phyloP scores from a whole-genome alignment of 2,113 vertebrate genomes.

The western clawed frog (Xenopus tropicalis) region UCB_Xtro_10.0 CM004446.2:102028501-102029000 shows the following conservation, averaged over 20 bases:
- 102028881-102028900: constrained; percentile 35
- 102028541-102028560: constrained; percentile 65
- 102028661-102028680: constrained; percentile 71
- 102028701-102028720: constrained; percentile 68
- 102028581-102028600: constrained; percentile 64
- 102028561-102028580: constrained; percentile 58
- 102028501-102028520: constrained; percentile 55
- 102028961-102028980: constrained; percentile 12
- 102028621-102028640: constrained; percentile 72
- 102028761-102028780: constrained; percentile 65
- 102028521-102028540: constrained; percentile 64
- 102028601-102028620: constrained; percentile 65
- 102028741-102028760: constrained; percentile 69
- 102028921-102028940: constrained; percentile 41
- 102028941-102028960: constrained; percentile 31
- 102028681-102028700: constrained; percentile 74
- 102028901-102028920: constrained; percentile 21
- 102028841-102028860: constrained; percentile 28
- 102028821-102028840: constrained; percentile 33
- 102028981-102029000: not conserved
- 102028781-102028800: constrained; percentile 61
- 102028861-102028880: constrained; percentile 27
- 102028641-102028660: constrained; percentile 71
- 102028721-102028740: constrained; percentile 68
- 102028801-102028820: constrained; percentile 59